phyloP scores from a whole-genome alignment of 2,797 vertebrate species.

The Oreochromis grahami region DNA sequence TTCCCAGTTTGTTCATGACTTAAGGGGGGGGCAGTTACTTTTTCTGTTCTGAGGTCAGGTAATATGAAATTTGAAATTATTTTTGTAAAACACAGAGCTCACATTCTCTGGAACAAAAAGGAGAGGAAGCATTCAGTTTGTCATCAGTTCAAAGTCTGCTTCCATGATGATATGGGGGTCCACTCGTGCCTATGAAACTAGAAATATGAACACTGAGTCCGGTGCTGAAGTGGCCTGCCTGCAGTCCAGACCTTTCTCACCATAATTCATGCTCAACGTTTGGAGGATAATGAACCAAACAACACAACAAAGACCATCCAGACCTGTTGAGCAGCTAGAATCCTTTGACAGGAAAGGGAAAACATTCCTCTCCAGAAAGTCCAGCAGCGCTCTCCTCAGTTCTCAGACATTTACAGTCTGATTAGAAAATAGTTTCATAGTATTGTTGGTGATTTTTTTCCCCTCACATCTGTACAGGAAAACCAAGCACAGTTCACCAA shows the following conservation, averaged over 20 bases:
- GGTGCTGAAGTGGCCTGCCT: background rate
- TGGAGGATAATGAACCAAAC: background rate
- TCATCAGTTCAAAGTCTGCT: rapidly evolving
- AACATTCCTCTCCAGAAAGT: rapidly evolving
- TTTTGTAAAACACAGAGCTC: rapidly evolving
- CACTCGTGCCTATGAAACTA: rapidly evolving
- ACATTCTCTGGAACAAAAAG: background rate
- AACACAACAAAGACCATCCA: background rate
- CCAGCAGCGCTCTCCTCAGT: background rate
- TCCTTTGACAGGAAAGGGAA: rapidly evolving
- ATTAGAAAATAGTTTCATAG: background rate
- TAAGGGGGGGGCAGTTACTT: rapidly evolving
- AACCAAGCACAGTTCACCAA: background rate
- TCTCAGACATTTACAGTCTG: background rate
- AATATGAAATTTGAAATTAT: rapidly evolving
- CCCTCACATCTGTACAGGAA: rapidly evolving
- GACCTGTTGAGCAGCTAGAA: background rate
- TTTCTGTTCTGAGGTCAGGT: background rate
- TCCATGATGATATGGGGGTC: rapidly evolving
- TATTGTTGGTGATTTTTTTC: rapidly evolving
- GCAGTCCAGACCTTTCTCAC: background rate
- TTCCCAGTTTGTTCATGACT: rapidly evolving
- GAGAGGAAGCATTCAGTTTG: rapidly evolving
- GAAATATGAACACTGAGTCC: background rate
- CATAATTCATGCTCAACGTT: background rate